Evolutionary conservation across 2,888 invertebrate genomes (phyloP).

Genomic region (Lasius fuliginosus): DNA sequence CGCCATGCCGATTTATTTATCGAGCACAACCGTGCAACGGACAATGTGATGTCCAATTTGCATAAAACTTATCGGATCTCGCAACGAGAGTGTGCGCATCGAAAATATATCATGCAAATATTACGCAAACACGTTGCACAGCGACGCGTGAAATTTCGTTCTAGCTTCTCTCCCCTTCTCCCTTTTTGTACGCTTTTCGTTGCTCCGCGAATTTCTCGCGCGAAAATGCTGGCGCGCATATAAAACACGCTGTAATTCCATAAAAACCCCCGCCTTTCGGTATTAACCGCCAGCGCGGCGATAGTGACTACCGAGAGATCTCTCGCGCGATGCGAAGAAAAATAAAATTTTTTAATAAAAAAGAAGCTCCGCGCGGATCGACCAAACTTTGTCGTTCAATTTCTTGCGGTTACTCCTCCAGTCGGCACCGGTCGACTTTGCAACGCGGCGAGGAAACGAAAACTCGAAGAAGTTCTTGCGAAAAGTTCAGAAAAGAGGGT

Average conservation of each 20-base stretch:
- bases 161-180: not conserved
- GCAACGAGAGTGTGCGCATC: conserved; percentile 29
- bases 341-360: conserved; percentile 53
- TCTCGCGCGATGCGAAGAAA: conserved; percentile 35
- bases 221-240: conserved; percentile 50
- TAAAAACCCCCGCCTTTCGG: conserved; percentile 36
- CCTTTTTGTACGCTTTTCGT: conserved; percentile 36
- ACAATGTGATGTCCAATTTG: conserved; percentile 29
- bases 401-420: conserved; percentile 23
- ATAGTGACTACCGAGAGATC: not conserved
- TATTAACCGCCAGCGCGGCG: conserved; percentile 41
- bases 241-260: conserved; percentile 56
- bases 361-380: conserved; percentile 12
- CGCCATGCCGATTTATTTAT: conserved; percentile 26
- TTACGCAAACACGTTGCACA: conserved; percentile 49
- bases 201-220: conserved; percentile 46
- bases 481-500: conserved; percentile 2
- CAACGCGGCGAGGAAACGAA: not conserved
- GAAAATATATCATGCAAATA: conserved; percentile 58
- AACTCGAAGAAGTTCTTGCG: conserved; percentile 1
- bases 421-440: not conserved
- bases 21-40: conserved; percentile 5
- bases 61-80: conserved; percentile 52
- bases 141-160: conserved; percentile 46
- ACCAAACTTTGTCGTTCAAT: conserved; percentile 24